A percentile compares a stretch with the other conserved stretches of the same genome.
Conservation (phyloP, 2,888 invertebrate species). For the Helobdella robusta region DNA sequence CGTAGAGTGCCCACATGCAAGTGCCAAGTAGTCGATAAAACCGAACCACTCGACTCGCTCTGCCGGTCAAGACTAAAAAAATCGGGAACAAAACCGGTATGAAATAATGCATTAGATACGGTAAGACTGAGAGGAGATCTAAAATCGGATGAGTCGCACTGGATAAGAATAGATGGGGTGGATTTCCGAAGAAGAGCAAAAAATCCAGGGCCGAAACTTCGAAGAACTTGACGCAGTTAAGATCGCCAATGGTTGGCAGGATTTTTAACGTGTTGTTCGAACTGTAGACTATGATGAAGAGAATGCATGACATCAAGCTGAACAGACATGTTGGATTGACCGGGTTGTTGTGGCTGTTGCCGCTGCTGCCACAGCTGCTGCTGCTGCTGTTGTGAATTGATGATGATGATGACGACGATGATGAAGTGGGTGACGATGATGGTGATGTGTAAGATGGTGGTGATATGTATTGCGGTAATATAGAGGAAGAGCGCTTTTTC, state of each 20-base stretch:
- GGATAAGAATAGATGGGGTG: slow-evolving; percentile 31
- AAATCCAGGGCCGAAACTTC: slow-evolving; percentile 33
- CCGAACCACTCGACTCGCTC: slow-evolving; percentile 24
- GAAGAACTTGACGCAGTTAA: slow-evolving; percentile 32
- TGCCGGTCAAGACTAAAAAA: slow-evolving; percentile 26
- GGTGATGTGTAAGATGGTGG: too few relatives aligned
- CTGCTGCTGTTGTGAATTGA: too few relatives aligned
- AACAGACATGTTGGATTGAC: not conserved
- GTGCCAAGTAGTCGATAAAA: slow-evolving; percentile 36
- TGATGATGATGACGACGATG: too few relatives aligned
- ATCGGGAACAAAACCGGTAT: slow-evolving; percentile 33
- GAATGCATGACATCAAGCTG: slow-evolving; percentile 30
- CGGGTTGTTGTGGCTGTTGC: too few relatives aligned
- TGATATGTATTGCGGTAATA: too few relatives aligned
- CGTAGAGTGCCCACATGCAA: slow-evolving; percentile 33
- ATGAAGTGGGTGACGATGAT: too few relatives aligned
- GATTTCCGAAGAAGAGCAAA: slow-evolving; percentile 27
- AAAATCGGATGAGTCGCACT: slow-evolving; percentile 23
- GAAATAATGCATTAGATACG: slow-evolving; percentile 34
- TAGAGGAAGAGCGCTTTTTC: too few relatives aligned
- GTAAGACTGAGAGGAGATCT: slow-evolving; percentile 33
- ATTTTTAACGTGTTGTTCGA: slow-evolving; percentile 29
- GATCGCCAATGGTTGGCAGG: slow-evolving; percentile 29
- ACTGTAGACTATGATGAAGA: slow-evolving; percentile 33
- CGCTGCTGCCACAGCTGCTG: too few relatives aligned